Conservation (phyloP, 2,797 vertebrate genomes). For the Cossypha heuglini region DNA sequence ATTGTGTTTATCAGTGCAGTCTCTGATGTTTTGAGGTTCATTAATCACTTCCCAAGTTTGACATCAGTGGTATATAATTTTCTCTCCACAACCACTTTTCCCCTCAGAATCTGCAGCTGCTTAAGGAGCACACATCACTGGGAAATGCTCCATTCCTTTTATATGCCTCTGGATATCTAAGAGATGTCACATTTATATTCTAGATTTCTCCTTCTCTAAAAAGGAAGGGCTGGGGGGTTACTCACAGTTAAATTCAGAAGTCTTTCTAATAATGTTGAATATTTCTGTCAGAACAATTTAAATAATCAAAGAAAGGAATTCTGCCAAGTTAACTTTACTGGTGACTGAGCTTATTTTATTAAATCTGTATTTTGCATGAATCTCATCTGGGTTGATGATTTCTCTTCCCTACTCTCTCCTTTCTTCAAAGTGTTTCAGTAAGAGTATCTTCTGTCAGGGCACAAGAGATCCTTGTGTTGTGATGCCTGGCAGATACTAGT, state of each 20-base stretch:
- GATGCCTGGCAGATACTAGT: not conserved
- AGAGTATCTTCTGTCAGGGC: not conserved
- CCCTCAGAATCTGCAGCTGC: not conserved
- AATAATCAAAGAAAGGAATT: conserved; percentile 29
- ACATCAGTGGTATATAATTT: not conserved
- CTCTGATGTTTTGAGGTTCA: not conserved
- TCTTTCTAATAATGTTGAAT: not conserved
- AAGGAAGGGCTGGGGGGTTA: not conserved
- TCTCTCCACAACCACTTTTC: not conserved
- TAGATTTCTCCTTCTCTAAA: not conserved
- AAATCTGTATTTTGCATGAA: not conserved
- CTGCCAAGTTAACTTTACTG: not conserved
- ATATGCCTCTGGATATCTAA: not conserved
- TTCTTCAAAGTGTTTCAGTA: not conserved
- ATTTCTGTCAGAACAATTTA: conserved; percentile 13
- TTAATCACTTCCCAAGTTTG: not conserved
- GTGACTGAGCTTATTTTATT: conserved; percentile 26
- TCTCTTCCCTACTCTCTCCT: not conserved
- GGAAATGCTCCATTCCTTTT: not conserved
- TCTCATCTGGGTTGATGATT: not conserved
- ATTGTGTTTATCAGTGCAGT: not conserved
- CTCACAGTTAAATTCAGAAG: not conserved
- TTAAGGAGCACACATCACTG: not conserved
- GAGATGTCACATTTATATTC: not conserved
- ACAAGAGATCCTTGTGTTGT: not conserved